A percentile compares a stretch with the other conserved stretches of the same genome.
phyloP scores from a whole-genome alignment of 1,140 invertebrate species.

The Lucilia cuprina region DNA sequence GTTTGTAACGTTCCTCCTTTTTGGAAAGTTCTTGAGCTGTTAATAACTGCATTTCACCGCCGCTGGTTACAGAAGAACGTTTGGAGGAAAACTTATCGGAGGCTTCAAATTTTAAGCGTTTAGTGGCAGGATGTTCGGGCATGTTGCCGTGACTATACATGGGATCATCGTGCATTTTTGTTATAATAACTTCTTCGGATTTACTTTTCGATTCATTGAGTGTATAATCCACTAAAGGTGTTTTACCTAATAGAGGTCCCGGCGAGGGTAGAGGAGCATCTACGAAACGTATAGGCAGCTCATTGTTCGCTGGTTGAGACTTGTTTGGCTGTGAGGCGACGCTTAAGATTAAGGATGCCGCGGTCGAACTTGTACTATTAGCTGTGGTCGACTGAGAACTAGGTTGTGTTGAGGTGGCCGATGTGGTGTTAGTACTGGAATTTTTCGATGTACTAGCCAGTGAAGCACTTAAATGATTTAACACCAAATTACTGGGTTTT shows the following conservation, averaged over 20 bases:
- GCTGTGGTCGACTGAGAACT: constrained; percentile 1
- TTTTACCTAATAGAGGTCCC: constrained; percentile 79
- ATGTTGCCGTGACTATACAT: neutral
- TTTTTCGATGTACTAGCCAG: constrained; percentile 49
- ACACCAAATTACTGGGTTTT: constrained; percentile 67
- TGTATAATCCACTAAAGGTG: constrained; percentile 73
- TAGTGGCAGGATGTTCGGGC: neutral
- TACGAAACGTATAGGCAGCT: constrained; percentile 49
- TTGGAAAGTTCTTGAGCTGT: constrained; percentile 28
- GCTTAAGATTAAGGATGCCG: constrained; percentile 24
- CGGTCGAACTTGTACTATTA: neutral
- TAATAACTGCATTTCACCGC: constrained; percentile 39
- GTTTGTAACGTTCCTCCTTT: constrained; percentile 53
- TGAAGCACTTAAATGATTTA: constrained; percentile 56
- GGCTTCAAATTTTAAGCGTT: constrained; percentile 21
- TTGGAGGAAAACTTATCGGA: neutral
- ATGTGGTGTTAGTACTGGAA: constrained; percentile 39
- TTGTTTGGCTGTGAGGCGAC: neutral
- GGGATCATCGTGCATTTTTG: constrained; percentile 60
- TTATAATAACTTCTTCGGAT: constrained; percentile 54
- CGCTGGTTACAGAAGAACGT: constrained; percentile 32
- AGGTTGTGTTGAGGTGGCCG: constrained; percentile 37
- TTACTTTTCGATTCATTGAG: constrained; percentile 44
- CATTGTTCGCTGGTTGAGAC: neutral
- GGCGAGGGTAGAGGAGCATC: constrained; percentile 74